These are phyloP conservation scores for Fabriciana adippe DNA, from an alignment of 2,888 invertebrate genomes.

Conservation along the genomic window DNA sequence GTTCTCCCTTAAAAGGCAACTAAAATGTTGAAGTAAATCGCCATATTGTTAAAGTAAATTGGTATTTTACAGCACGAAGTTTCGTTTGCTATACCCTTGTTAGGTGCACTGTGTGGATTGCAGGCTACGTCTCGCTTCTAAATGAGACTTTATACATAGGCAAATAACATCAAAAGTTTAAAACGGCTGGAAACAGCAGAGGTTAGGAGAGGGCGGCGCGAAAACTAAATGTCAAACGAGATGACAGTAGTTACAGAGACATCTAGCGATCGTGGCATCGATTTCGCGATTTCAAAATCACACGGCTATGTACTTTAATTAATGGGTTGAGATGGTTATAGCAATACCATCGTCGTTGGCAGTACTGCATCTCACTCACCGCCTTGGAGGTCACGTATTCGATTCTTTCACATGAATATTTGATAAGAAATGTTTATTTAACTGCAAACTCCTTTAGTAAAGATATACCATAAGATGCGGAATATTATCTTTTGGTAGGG, in stretches of 20 bases:
- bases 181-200: conserved; percentile 30
- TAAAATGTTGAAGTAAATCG: conserved; percentile 71
- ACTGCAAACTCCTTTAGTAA: too few species aligned
- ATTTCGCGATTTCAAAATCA: conserved; percentile 33
- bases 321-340: conserved; percentile 11
- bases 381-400: too few species aligned
- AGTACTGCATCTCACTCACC: too few species aligned
- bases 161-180: conserved; percentile 22
- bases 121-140: conserved; percentile 17
- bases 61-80: conserved; percentile 75
- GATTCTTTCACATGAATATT: too few species aligned
- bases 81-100: conserved; percentile 66
- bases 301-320: conserved; percentile 21
- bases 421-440: too few species aligned
- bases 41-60: conserved; percentile 78
- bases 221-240: conserved; percentile 68
- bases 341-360: too few species aligned
- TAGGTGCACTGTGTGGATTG: conserved; percentile 47
- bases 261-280: conserved; percentile 52
- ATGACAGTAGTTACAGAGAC: conserved; percentile 64
- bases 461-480: too few species aligned
- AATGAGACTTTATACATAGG: conserved; percentile 30
- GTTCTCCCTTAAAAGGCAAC: conserved; percentile 67
- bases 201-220: conserved; percentile 41
- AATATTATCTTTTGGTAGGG: too few species aligned